Evolutionary conservation across 2,888 invertebrate genomes (phyloP).

Genomic region (Cephalotes varians): DNA sequence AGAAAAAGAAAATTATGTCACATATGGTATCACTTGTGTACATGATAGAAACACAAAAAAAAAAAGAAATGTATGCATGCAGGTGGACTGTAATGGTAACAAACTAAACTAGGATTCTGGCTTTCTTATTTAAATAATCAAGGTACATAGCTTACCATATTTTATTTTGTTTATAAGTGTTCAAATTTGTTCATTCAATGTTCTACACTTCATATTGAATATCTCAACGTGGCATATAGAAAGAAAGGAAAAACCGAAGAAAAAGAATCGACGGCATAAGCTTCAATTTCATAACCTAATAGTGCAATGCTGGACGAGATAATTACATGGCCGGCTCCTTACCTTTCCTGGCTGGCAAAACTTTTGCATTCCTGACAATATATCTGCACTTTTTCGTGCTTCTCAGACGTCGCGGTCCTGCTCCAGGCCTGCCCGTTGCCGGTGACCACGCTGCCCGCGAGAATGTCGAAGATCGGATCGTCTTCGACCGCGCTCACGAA

Average conservation of each 20-base stretch:
- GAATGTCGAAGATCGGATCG: slow-evolving; percentile 92
- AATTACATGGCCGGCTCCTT: slow-evolving; percentile 46
- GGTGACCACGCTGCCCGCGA: slow-evolving; percentile 89
- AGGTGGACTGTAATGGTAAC: not conserved
- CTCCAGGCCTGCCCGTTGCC: slow-evolving; percentile 83
- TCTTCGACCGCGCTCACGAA: slow-evolving; percentile 86
- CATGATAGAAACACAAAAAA: not conserved
- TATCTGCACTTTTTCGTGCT: slow-evolving; percentile 79
- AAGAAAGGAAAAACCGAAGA: not conserved
- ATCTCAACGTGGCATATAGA: not conserved
- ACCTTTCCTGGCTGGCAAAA: slow-evolving; percentile 80
- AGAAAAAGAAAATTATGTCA: slow-evolving; percentile 82
- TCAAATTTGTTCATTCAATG: no score
- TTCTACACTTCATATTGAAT: not conserved
- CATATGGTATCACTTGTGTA: slow-evolving; percentile 62
- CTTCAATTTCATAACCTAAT: slow-evolving; percentile 19
- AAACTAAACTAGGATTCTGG: not conserved
- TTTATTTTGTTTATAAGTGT: not conserved
- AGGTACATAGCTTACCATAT: not conserved
- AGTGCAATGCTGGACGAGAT: not conserved
- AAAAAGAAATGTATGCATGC: slow-evolving; percentile 30
- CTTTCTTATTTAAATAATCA: not conserved
- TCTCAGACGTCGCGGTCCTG: slow-evolving; percentile 79
- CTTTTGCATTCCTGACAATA: slow-evolving; percentile 82
- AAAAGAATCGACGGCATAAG: not conserved